Evolutionary conservation across 2,797 vertebrate species (phyloP), one percentile per base, ranked within the genome.

Genomic region (Nothura maculosa): DNA sequence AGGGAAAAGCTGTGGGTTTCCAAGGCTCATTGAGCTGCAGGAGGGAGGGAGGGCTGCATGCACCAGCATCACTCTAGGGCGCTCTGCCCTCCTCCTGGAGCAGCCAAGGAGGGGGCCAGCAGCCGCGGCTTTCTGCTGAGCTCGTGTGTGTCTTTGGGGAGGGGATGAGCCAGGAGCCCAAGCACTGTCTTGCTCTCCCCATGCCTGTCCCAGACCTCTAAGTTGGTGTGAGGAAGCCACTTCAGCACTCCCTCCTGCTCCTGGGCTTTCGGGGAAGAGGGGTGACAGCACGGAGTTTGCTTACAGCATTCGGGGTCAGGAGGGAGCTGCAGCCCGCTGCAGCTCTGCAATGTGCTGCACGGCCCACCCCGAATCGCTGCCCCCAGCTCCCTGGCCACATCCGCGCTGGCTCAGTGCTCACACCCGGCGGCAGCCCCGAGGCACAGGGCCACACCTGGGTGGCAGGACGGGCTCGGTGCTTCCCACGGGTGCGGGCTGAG

Each of bases 401-500:
- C 86, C 92, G 18, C n/a, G 89, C 94, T 94, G 95, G 92, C 92
- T 94, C 5, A 4, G 0, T 3, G 75, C 42, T 34, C 38, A 61
- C 19, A 3, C 77, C 8, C 0, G 68, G 77, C 28, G 3, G 77
- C 75, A 77, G 94, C 94, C 95, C 60, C 12, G 17, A 36, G 94
- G 96, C 82, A 3, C 64, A 40, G 90, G 90, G 95, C 93, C 93
- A 90, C 93, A 85, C 93, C 95, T 94, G 95, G 77, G 94, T 88
- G 83, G 92, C 86, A 90, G 93, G 84, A 87, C 8, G 25, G 86
- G 96, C 91, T 80, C 24, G 0, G 22, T 64, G 87, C 94, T 94
- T 96, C 94, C 87, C 88, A 96, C 87, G 92, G 95, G 93, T 96
- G 92, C 87, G 90, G 88, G 95, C 54, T 80, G 88, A 70, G 84